A percentile compares a stretch with the other conserved stretches of the same genome.
phyloP scores from a whole-genome alignment of 2,113 vertebrate species.

The Hippocampus guttulatus region DNA sequence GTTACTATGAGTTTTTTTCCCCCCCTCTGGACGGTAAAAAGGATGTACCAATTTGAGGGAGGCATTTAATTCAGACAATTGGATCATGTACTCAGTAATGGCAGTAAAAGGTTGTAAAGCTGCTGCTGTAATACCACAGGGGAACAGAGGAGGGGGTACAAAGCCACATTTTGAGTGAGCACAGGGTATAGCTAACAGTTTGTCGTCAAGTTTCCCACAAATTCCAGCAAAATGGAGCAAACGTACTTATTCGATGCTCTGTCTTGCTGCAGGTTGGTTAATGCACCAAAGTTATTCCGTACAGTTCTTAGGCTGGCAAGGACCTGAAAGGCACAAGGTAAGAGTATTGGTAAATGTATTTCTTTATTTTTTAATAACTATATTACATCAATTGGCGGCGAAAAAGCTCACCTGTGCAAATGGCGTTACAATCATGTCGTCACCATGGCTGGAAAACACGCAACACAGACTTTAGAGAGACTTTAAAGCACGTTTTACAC shows the following conservation, averaged over 20 bases:
- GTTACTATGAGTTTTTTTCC: not conserved
- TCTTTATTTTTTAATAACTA: not conserved
- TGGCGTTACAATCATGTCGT: slow-evolving; percentile 99
- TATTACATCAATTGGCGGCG: not conserved
- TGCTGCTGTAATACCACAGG: slow-evolving; percentile 45
- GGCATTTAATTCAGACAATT: not conserved
- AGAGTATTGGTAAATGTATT: not conserved
- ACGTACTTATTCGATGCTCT: slow-evolving; percentile 92
- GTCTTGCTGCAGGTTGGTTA: slow-evolving; percentile 96
- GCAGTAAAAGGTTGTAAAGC: not conserved
- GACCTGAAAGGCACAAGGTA: slow-evolving; percentile 72
- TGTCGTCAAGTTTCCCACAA: not conserved
- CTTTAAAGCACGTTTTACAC: not conserved
- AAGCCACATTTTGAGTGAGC: slow-evolving; percentile 5
- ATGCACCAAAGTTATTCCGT: slow-evolving; percentile 96
- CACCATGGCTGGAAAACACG: slow-evolving; percentile 87
- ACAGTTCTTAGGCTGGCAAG: slow-evolving; percentile 96
- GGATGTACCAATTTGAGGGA: too few species aligned
- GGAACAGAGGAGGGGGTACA: slow-evolving; percentile 51
- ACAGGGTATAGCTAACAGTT: not conserved
- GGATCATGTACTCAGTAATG: not conserved
- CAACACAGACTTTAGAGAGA: slow-evolving; percentile 9
- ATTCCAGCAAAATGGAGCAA: not conserved
- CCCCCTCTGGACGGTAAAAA: not conserved
- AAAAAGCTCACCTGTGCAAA: slow-evolving; percentile 93